A percentile compares a stretch with the other conserved stretches of the same genome.
Evolutionary conservation across 2,888 invertebrate species (phyloP).

Genomic region (Timandra comae): DNA sequence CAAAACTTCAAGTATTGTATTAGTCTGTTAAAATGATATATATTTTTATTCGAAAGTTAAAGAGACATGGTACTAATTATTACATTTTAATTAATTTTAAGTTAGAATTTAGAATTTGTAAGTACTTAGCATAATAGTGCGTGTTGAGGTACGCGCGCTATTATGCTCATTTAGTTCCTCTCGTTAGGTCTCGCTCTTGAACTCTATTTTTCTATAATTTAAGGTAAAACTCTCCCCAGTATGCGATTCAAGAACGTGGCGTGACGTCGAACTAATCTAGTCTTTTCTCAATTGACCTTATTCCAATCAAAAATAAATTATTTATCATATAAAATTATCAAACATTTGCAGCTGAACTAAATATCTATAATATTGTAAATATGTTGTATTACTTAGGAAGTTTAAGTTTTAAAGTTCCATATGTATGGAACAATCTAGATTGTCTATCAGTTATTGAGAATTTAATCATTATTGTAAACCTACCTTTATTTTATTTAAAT

Average conservation of each 20-base stretch:
- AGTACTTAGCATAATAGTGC: conserved; percentile 46
- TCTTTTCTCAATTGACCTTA: conserved; percentile 44
- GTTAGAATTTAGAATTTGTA: conserved; percentile 23
- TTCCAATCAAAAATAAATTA: too few species aligned
- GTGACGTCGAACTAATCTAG: conserved; percentile 72
- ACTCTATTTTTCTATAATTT: conserved; percentile 1
- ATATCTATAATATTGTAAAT: too few species aligned
- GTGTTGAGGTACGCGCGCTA: conserved; percentile 52
- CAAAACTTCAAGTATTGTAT: too few species aligned
- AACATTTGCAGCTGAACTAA: too few species aligned
- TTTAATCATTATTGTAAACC: too few species aligned
- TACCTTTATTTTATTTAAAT: too few species aligned
- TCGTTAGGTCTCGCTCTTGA: conserved; percentile 50
- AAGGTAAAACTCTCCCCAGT: background rate
- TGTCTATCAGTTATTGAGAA: too few species aligned
- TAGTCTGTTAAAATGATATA: too few species aligned
- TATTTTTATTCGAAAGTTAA: conserved; percentile 15
- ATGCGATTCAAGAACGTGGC: conserved; percentile 32
- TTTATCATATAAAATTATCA: too few species aligned
- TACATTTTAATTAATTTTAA: conserved; percentile 33
- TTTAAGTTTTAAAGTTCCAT: too few species aligned
- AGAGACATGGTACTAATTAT: conserved; percentile 2
- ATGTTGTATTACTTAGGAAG: too few species aligned
- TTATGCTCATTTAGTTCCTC: conserved; percentile 60
- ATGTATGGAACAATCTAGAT: too few species aligned